Evolutionary conservation across 2,888 invertebrate species (phyloP).

Genomic region (Digitonthophagus gazella): DNA sequence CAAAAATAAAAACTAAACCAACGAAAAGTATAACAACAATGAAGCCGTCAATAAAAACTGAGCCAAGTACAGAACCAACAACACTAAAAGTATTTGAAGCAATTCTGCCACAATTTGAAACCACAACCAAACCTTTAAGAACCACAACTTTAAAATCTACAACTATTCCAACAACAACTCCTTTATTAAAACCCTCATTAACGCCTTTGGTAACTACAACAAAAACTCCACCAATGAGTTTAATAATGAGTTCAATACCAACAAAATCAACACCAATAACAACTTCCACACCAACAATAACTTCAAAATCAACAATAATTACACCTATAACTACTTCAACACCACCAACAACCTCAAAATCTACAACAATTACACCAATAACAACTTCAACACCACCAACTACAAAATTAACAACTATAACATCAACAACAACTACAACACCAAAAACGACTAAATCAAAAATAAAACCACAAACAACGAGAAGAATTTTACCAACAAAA

Average conservation of each 20-base stretch:
- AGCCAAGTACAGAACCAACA: too few relatives aligned
- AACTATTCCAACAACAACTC: not conserved
- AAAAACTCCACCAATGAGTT: not conserved
- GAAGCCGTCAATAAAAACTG: too few relatives aligned
- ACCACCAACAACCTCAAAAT: not conserved
- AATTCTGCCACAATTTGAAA: too few relatives aligned
- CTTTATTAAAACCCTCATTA: not conserved
- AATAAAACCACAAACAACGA: not conserved
- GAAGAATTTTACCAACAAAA: not conserved
- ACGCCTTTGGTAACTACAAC: not conserved
- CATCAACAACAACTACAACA: not conserved
- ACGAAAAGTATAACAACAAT: too few relatives aligned
- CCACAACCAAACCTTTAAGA: not conserved
- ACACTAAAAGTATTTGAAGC: too few relatives aligned
- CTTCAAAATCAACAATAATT: not conserved
- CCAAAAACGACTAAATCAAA: constrained; percentile 6
- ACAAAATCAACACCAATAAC: constrained; percentile 4
- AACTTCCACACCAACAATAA: not conserved
- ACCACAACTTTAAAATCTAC: not conserved
- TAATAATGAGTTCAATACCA: not conserved
- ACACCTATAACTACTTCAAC: not conserved
- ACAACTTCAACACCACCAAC: not conserved
- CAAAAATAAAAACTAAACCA: too few relatives aligned
- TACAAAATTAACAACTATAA: not conserved
- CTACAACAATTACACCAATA: not conserved